These are phyloP conservation scores for Eurystomus gularis DNA, from an alignment of 2,113 vertebrate genomes.

Conservation along the genomic window DNA sequence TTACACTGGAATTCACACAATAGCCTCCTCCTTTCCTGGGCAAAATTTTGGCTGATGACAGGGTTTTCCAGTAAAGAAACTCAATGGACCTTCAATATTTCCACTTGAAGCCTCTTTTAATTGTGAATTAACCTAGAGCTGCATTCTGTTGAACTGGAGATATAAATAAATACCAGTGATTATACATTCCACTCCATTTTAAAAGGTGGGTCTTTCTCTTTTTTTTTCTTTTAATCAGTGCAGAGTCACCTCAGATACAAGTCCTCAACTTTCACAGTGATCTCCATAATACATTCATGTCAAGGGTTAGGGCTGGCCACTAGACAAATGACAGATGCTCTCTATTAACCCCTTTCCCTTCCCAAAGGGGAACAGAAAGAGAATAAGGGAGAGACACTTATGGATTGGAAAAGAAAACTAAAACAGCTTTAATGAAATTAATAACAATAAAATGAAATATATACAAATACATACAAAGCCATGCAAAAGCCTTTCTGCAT, in stretches of 20 bases:
- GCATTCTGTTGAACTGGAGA: neutral
- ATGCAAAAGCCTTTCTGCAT: neutral
- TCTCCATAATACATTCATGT: neutral
- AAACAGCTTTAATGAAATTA: neutral
- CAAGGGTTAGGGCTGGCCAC: neutral
- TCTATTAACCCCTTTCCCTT: neutral
- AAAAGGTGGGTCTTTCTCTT: neutral
- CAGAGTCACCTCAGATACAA: neutral
- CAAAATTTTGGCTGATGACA: neutral
- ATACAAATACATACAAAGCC: neutral
- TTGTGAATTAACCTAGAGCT: neutral
- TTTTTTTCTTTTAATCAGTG: neutral
- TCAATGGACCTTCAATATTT: neutral
- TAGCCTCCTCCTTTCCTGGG: neutral
- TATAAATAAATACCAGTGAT: neutral
- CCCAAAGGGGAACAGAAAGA: neutral
- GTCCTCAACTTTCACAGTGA: neutral
- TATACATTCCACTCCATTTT: neutral
- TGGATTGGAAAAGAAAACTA: neutral
- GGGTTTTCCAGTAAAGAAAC: conserved; percentile 19
- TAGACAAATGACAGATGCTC: neutral
- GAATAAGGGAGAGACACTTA: neutral
- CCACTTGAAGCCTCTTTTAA: neutral
- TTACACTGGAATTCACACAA: neutral
- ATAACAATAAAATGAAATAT: neutral